Evolutionary conservation across 2,888 invertebrate genomes (phyloP), one percentile per base, ranked within the genome.

Genomic region (Latheticus oryzae): DNA sequence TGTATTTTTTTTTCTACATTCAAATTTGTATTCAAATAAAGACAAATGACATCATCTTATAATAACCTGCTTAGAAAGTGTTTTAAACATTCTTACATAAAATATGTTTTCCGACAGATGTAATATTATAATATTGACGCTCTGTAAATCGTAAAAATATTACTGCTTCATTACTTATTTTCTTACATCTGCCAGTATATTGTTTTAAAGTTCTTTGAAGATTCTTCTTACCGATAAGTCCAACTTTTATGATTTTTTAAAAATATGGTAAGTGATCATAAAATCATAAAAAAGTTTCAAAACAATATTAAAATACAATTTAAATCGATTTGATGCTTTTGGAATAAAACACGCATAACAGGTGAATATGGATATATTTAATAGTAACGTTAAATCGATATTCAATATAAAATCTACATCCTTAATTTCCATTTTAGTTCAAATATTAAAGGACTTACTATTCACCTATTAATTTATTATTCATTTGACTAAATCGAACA

Each of bases 121-220:
- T 32, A 30, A 11, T 32, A 32, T 32, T 32, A 45, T 45, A 45
- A 26, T 32, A 32, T 30, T 30, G 7, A 23, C 23, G 4, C 24
- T 40, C 40, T 23, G n/a, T 12, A 32, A 45, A 28, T 45, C 45
- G 45, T 45, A 45, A 45, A 45, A 45, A 45, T 28, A 45, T 45
- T 28, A 45, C 9, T 28, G 13, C 42, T 26, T 28, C 16, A 24
- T 42, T 42, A 40, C 16, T 21, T 19, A 40, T 23, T 26, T n/a
- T 42, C 42, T 37, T 9, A 42, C 42, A 42, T 42, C 42, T 42
- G 42, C 42, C 26, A 28, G 12, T n/a, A 16, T 23, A 24, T 40
- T 40, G 40, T 40, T 8, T 37, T 9, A 3, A 4, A n/a, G 21
- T 19, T 19, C 5, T 19, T 19, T 5, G 5, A 5, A 19, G 5